A percentile compares a stretch with the other conserved stretches of the same genome.
These are phyloP conservation scores for Sylvicola fuscatus DNA, from an alignment of 2,888 invertebrate genomes.

Conservation along the genomic window DNA sequence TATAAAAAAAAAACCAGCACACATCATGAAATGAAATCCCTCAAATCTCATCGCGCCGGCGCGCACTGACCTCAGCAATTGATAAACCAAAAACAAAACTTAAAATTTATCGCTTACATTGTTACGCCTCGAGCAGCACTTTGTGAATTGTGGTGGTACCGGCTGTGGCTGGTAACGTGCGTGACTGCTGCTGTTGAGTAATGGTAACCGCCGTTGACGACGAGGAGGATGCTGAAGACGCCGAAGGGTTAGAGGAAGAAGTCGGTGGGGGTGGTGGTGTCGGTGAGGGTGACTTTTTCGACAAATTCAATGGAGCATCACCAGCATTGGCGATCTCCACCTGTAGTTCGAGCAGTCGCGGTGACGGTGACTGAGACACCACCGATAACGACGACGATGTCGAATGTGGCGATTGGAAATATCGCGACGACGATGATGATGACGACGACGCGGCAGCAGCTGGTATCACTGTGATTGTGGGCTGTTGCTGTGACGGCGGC, in stretches of 20 bases:
- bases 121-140: conserved; percentile 41
- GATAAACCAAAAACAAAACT: neutral
- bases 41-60: neutral
- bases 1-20: too few species aligned
- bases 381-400: conserved; percentile 25
- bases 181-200: conserved; percentile 8
- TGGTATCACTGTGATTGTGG: neutral
- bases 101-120: conserved; percentile 2
- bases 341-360: conserved; percentile 50
- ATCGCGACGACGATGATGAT: conserved; percentile 14
- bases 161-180: conserved; percentile 8
- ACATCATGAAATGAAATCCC: too few species aligned
- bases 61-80: neutral
- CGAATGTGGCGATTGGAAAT: conserved; percentile 26
- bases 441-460: conserved; percentile 14
- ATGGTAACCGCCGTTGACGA: conserved; percentile 1
- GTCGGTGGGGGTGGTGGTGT: conserved; percentile 37
- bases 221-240: conserved; percentile 5
- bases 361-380: conserved; percentile 22
- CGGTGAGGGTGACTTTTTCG: conserved; percentile 63
- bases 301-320: conserved; percentile 68
- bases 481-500: conserved; percentile 9
- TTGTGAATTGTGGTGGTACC: conserved; percentile 26
- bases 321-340: conserved; percentile 57
- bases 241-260: neutral